phyloP scores from a whole-genome alignment of 1,140 invertebrate species.

The Brachionus rubens region DNA sequence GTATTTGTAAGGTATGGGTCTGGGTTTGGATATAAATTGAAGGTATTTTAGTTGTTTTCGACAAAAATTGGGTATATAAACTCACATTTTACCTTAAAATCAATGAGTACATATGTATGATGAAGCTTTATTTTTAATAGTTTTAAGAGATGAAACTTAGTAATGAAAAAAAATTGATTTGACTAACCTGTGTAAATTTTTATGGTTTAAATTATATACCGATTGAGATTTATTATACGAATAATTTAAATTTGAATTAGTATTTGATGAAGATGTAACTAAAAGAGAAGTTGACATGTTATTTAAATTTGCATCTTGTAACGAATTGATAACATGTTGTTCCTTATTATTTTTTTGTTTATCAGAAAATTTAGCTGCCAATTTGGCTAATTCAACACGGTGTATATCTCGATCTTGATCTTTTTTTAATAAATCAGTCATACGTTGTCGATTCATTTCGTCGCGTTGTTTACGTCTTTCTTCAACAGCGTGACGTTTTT shows the following conservation, averaged over 20 bases:
- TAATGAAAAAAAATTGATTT: not conserved
- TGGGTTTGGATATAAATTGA: too few relatives aligned
- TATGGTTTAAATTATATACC: conserved; percentile 28
- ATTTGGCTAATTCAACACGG: not conserved
- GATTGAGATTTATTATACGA: conserved; percentile 43
- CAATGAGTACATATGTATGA: too few relatives aligned
- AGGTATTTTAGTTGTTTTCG: too few relatives aligned
- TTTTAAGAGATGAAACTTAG: too few relatives aligned
- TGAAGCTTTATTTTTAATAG: too few relatives aligned
- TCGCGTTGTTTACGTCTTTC: conserved; percentile 30
- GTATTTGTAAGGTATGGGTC: too few relatives aligned
- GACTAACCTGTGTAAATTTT: not conserved
- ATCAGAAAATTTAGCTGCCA: not conserved
- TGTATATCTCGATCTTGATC: conserved; percentile 32
- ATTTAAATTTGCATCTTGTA: not conserved
- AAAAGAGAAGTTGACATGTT: not conserved
- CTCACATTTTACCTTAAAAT: too few relatives aligned
- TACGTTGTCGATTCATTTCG: not conserved
- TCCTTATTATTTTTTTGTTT: not conserved
- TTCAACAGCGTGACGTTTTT: conserved; percentile 15
- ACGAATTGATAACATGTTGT: not conserved
- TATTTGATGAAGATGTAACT: conserved; percentile 29
- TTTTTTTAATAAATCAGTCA: conserved; percentile 25
- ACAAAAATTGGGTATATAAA: too few relatives aligned
- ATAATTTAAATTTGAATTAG: conserved; percentile 3